Evolutionary conservation across 2,888 invertebrate genomes (phyloP).

Genomic region (Pseudococcus viburni): DNA sequence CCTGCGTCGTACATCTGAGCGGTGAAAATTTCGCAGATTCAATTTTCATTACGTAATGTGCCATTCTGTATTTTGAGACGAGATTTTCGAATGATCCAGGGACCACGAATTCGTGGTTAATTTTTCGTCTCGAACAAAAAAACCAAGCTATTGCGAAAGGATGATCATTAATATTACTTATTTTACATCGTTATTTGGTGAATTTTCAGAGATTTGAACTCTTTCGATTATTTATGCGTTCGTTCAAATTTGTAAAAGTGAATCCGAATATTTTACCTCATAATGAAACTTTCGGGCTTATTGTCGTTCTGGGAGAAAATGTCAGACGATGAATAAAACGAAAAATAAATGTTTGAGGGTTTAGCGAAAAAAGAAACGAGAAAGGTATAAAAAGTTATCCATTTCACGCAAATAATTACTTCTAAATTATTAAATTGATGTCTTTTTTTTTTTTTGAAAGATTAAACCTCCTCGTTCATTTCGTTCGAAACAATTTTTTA

Average conservation of each 20-base stretch:
- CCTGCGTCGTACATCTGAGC: slow-evolving; percentile 5
- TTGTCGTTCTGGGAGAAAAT: neutral
- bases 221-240: neutral
- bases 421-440: slow-evolving; percentile 9
- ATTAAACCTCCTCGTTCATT: neutral
- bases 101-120: neutral
- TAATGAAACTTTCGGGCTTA: neutral
- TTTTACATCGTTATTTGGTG: neutral
- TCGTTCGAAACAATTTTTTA: slow-evolving; percentile 9
- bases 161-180: neutral
- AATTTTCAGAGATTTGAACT: neutral
- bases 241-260: neutral
- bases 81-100: neutral
- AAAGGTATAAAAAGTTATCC: slow-evolving; percentile 9
- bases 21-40: neutral
- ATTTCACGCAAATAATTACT: neutral
- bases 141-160: neutral
- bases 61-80: neutral
- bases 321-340: neutral
- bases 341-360: neutral
- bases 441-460: neutral
- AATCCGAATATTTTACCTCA: neutral
- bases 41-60: slow-evolving; percentile 31
- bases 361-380: neutral
- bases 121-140: neutral